Conservation (phyloP, 2,113 vertebrate species). For the Tachysurus fulvidraco region DNA sequence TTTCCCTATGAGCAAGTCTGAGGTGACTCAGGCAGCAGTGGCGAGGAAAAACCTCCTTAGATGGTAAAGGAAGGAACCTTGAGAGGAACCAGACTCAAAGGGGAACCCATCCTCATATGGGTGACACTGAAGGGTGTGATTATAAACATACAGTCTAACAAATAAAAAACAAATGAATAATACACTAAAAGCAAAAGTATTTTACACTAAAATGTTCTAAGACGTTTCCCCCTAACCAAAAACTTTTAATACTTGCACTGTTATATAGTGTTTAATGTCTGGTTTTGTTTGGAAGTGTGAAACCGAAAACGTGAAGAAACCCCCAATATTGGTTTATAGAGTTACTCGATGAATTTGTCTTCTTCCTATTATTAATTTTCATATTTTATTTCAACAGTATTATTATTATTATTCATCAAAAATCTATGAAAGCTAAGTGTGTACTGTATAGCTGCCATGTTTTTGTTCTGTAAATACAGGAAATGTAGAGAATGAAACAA, state of each 20-base stretch:
- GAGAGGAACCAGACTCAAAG: no score
- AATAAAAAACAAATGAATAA: no score
- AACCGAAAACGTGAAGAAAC: neutral
- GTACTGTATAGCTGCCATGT: neutral
- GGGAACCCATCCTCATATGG: no score
- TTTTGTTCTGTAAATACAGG: slow-evolving; percentile 36
- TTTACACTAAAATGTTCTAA: neutral
- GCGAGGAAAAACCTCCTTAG: no score
- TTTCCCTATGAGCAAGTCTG: no score
- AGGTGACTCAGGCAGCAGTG: no score
- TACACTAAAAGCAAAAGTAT: neutral
- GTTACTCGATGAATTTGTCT: neutral
- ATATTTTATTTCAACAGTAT: neutral
- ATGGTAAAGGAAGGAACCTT: no score
- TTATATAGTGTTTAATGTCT: neutral
- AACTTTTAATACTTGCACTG: neutral
- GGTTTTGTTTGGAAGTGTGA: neutral
- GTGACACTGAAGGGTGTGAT: no score
- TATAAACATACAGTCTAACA: no score
- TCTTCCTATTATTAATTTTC: neutral
- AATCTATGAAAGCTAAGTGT: neutral
- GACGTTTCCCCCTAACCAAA: slow-evolving; percentile 5
- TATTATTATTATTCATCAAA: neutral
- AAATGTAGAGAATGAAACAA: slow-evolving; percentile 17
- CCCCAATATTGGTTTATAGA: neutral